Conservation (phyloP, 2,113 vertebrate species). For the Albula glossodonta region DNA sequence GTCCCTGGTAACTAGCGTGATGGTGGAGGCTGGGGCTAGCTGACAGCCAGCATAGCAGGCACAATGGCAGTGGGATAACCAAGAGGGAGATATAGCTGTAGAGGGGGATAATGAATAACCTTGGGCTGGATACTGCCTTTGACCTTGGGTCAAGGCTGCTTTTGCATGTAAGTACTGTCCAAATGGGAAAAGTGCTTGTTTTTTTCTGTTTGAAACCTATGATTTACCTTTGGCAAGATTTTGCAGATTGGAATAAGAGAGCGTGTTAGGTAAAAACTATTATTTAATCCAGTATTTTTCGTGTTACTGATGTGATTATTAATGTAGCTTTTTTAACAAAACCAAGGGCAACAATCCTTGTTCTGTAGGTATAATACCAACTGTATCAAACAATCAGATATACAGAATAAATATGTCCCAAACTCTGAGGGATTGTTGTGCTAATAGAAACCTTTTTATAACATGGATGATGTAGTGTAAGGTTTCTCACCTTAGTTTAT, state of each 20-base stretch:
- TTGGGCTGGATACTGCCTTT: not conserved
- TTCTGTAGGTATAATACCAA: not conserved
- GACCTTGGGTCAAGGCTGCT: not conserved
- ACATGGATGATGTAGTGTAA: not conserved
- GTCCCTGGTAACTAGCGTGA: not conserved
- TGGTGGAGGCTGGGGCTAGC: not conserved
- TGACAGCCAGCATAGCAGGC: not conserved
- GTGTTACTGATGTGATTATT: too few species aligned
- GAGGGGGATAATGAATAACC: not conserved
- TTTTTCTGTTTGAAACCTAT: not conserved
- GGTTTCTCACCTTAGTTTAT: not conserved
- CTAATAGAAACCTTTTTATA: not conserved
- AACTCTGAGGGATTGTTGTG: not conserved
- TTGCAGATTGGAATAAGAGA: not conserved
- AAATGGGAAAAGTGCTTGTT: too few species aligned
- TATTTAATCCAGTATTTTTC: not conserved
- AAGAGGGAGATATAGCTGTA: not conserved
- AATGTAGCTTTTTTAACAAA: not conserved
- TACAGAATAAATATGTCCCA: not conserved
- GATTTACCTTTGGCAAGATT: not conserved
- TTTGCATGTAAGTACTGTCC: conserved; percentile 8
- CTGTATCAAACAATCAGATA: not conserved
- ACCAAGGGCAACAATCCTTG: not conserved
- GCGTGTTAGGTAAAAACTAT: not conserved
- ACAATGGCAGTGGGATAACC: not conserved